Evolutionary conservation across 2,113 vertebrate species (phyloP).

Genomic region (Antennarius striatus): DNA sequence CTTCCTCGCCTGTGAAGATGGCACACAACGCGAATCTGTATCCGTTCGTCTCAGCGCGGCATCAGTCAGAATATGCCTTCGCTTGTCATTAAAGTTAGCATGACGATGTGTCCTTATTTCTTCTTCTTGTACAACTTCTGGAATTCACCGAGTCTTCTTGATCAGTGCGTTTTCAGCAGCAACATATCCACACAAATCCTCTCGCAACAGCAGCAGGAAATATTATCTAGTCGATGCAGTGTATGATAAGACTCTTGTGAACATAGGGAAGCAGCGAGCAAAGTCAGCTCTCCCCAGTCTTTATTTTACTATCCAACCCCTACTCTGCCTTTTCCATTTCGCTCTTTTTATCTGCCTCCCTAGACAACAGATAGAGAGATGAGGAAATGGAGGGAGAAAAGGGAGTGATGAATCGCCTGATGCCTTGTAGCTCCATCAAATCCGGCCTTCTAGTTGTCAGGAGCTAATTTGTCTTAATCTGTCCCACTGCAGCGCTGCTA

Average conservation of each 20-base stretch:
- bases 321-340: neutral
- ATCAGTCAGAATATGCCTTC: constrained; percentile 33
- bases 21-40: constrained; percentile 5
- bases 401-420: constrained; percentile 45
- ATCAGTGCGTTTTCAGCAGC: constrained; percentile 2
- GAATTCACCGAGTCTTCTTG: constrained; percentile 5
- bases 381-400: constrained; percentile 16
- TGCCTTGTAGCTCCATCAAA: constrained; percentile 58
- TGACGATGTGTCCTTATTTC: constrained; percentile 31
- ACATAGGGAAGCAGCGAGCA: too few species aligned
- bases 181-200: neutral
- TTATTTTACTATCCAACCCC: constrained; percentile 15
- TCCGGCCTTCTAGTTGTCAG: constrained; percentile 43
- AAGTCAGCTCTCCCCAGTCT: neutral
- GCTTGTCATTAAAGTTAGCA: neutral
- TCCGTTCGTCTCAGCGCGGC: constrained; percentile 15
- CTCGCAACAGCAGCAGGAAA: neutral
- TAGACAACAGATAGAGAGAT: constrained; percentile 15
- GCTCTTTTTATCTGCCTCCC: constrained; percentile 3
- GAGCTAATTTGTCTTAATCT: constrained; percentile 70
- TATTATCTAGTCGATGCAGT: neutral
- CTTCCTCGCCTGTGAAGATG: constrained; percentile 5
- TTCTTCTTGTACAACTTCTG: constrained; percentile 13
- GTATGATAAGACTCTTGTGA: too few species aligned
- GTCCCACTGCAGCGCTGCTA: constrained; percentile 49